These are phyloP conservation scores for Horisme vitalbata DNA, from an alignment of 2,888 invertebrate species.

Conservation along the genomic window DNA sequence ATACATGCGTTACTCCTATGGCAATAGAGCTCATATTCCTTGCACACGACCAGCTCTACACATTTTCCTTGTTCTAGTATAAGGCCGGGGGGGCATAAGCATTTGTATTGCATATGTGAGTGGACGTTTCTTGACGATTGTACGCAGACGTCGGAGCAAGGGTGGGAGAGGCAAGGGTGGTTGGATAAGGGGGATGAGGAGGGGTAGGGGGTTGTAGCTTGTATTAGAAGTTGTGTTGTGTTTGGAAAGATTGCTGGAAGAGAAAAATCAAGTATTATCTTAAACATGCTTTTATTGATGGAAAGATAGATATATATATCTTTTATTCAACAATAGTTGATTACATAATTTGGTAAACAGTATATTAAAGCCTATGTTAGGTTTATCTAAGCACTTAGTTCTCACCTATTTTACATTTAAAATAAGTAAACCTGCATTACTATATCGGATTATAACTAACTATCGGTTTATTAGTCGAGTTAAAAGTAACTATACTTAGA, in stretches of 20 bases:
- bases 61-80: constrained; percentile 82
- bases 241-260: constrained; percentile 78
- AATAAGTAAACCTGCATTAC: too few species aligned
- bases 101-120: constrained; percentile 49
- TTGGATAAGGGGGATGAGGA: constrained; percentile 39
- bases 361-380: too few species aligned
- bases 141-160: constrained; percentile 90
- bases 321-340: too few species aligned
- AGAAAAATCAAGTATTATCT: constrained; percentile 30
- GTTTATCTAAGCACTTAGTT: too few species aligned
- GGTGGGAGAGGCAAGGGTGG: constrained; percentile 86
- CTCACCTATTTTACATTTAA: too few species aligned
- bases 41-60: constrained; percentile 72
- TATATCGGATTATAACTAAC: too few species aligned
- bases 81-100: constrained; percentile 87
- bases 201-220: constrained; percentile 44
- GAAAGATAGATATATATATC: too few species aligned
- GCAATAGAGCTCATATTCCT: constrained; percentile 70
- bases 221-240: constrained; percentile 60
- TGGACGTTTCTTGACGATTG: constrained; percentile 46
- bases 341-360: too few species aligned
- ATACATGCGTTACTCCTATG: constrained; percentile 73
- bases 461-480: too few species aligned
- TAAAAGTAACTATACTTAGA: too few species aligned
- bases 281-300: too few species aligned